phyloP scores from a whole-genome alignment of 2,113 vertebrate genomes.

The Columba livia region DNA sequence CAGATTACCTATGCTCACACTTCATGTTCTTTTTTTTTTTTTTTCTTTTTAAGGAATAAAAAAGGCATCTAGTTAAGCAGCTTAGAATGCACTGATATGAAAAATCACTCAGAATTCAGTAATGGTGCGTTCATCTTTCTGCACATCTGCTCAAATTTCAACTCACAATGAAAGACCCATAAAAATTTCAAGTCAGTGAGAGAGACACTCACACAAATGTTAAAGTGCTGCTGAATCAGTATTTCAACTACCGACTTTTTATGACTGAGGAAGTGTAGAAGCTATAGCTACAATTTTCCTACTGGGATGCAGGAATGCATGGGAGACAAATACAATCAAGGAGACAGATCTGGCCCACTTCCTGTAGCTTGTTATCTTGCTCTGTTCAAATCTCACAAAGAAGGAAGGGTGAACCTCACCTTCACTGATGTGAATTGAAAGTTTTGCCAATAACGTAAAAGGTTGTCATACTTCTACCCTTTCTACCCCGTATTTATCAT shows the following conservation, averaged over 20 bases:
- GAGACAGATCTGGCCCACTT: neutral
- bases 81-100: conserved; percentile 1
- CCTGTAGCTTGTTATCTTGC: neutral
- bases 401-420: neutral
- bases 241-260: neutral
- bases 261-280: neutral
- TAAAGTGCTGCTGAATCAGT: neutral
- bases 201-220: neutral
- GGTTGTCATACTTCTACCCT: neutral
- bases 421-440: neutral
- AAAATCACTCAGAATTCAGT: conserved; percentile 11
- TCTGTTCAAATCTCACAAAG: neutral
- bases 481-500: neutral
- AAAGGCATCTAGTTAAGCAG: neutral
- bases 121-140: neutral
- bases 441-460: neutral
- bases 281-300: neutral
- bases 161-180: neutral
- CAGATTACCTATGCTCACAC: neutral
- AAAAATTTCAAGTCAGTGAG: conserved; percentile 10
- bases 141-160: conserved; percentile 18
- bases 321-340: neutral
- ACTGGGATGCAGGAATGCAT: fast-evolving
- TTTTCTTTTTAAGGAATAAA: neutral
- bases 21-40: neutral